These are phyloP conservation scores for Leuctra nigra DNA, from an alignment of 2,888 invertebrate genomes.

Conservation along the genomic window DNA sequence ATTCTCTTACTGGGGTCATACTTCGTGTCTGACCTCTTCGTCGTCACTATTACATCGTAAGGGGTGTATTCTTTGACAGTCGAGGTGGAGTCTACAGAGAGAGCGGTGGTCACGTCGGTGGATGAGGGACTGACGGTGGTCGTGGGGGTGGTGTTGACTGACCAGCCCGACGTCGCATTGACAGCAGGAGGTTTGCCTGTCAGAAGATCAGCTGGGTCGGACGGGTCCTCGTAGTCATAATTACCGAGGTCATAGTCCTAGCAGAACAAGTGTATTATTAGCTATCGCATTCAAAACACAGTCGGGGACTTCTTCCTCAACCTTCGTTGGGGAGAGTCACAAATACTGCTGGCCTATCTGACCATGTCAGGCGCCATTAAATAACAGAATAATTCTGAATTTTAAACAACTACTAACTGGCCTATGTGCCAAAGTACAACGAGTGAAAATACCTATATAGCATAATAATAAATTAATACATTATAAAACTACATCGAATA, in stretches of 20 bases:
- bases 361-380: too few relatives aligned
- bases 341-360: too few relatives aligned
- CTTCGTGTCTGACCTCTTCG: background rate
- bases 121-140: background rate
- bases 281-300: background rate
- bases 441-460: too few relatives aligned
- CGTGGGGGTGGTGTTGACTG: too few relatives aligned
- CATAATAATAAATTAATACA: too few relatives aligned
- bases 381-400: too few relatives aligned
- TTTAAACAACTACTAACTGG: too few relatives aligned
- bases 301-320: too few relatives aligned
- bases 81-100: background rate
- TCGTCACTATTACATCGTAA: background rate
- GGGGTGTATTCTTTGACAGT: background rate
- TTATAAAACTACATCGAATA: too few relatives aligned
- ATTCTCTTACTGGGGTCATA: constrained; percentile 1
- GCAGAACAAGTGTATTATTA: too few relatives aligned
- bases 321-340: too few relatives aligned
- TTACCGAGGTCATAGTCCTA: constrained; percentile 11
- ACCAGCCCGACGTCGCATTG: background rate
- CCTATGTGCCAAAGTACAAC: too few relatives aligned
- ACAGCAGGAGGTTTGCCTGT: background rate
- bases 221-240: constrained; percentile 12
- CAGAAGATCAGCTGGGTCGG: background rate
- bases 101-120: background rate